Conservation (phyloP, 2,113 vertebrate genomes). For the Tragelaphus imberbis region DNA sequence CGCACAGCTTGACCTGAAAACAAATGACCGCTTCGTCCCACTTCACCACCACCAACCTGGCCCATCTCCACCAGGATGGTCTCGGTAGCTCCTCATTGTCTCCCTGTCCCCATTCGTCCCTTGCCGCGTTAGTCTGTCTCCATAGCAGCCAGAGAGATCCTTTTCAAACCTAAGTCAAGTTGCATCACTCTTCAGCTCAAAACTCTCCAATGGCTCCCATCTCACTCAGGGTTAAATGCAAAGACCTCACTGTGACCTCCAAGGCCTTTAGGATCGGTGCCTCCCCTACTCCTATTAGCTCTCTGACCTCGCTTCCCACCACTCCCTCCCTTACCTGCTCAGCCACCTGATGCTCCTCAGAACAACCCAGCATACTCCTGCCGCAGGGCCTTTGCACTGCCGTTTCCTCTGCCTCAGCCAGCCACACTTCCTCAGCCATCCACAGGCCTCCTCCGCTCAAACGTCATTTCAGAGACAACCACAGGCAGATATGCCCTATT, state of each 20-base stretch:
- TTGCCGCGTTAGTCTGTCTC: not conserved
- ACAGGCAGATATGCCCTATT: not conserved
- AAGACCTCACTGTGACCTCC: not conserved
- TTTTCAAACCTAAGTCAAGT: not conserved
- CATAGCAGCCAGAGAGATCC: not conserved
- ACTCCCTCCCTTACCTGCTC: not conserved
- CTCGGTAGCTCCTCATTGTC: not conserved
- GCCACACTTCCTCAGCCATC: not conserved
- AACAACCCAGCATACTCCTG: not conserved
- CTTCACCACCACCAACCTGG: not conserved
- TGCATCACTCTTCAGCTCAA: not conserved
- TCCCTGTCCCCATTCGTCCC: rapidly evolving
- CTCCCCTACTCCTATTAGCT: not conserved
- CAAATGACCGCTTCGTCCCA: not conserved
- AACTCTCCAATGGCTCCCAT: not conserved
- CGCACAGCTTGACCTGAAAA: not conserved
- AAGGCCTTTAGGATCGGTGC: not conserved
- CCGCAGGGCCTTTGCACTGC: not conserved
- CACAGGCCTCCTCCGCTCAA: not conserved
- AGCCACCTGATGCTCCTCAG: not conserved
- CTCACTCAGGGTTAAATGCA: not conserved
- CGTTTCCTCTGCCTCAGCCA: not conserved
- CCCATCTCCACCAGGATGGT: not conserved
- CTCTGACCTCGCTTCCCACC: not conserved
- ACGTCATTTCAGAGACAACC: not conserved